Conservation (phyloP, 2,888 invertebrate genomes). For the Andrena bucephala region DNA sequence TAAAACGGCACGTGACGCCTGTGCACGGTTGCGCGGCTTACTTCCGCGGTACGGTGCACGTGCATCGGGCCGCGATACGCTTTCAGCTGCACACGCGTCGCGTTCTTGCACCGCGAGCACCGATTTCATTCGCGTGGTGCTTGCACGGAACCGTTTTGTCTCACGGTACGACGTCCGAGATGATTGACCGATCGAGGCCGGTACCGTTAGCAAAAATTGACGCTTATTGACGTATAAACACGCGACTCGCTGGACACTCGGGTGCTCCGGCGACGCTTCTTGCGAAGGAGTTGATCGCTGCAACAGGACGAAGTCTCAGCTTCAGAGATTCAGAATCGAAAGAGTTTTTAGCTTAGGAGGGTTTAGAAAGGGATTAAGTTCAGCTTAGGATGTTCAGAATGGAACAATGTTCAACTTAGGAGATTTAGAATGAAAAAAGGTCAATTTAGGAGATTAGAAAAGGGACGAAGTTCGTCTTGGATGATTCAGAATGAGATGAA, state of each 20-base stretch:
- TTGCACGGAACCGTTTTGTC: slow-evolving; percentile 69
- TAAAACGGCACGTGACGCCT: slow-evolving; percentile 46
- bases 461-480: too few relatives aligned
- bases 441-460: too few relatives aligned
- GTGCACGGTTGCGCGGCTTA: slow-evolving; percentile 28
- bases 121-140: slow-evolving; percentile 56
- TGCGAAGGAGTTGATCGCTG: not conserved
- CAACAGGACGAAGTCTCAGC: not conserved
- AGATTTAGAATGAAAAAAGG: too few relatives aligned
- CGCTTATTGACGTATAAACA: slow-evolving; percentile 67
- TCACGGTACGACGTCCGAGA: slow-evolving; percentile 71
- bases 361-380: too few relatives aligned
- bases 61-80: slow-evolving; percentile 50
- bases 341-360: too few relatives aligned
- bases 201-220: slow-evolving; percentile 78
- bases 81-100: slow-evolving; percentile 57
- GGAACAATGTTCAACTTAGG: too few relatives aligned
- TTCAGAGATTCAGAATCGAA: too few relatives aligned
- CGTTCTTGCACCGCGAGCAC: slow-evolving; percentile 56
- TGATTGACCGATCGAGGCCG: slow-evolving; percentile 72
- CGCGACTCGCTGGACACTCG: not conserved
- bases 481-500: too few relatives aligned
- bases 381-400: too few relatives aligned
- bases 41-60: slow-evolving; percentile 51
- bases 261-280: not conserved